Evolutionary conservation across 1,140 invertebrate species (phyloP).

Genomic region (Zaprionus vittiger): DNA sequence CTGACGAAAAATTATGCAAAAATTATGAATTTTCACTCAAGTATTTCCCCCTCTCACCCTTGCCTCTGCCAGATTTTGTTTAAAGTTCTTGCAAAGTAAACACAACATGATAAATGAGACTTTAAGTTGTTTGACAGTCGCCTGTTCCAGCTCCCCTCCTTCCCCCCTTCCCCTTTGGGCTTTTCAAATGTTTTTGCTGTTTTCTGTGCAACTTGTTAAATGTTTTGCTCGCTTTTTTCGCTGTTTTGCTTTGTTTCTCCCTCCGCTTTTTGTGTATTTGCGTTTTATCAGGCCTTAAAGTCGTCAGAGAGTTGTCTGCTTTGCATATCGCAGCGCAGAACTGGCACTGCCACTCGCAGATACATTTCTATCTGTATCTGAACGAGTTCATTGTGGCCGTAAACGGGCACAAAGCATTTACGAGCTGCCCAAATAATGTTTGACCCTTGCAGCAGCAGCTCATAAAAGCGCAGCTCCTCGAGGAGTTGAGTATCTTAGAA

Average conservation of each 20-base stretch:
- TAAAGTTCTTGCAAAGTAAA: constrained; percentile 58
- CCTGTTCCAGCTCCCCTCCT: background rate
- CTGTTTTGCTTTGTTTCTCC: constrained; percentile 18
- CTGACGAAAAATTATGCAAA: constrained; percentile 61
- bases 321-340: constrained; percentile 50
- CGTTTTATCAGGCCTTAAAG: constrained; percentile 69
- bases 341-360: constrained; percentile 21
- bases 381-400: constrained; percentile 5
- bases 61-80: constrained; percentile 21
- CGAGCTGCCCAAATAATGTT: background rate
- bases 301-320: constrained; percentile 61
- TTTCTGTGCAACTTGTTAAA: constrained; percentile 75
- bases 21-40: constrained; percentile 64
- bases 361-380: constrained; percentile 45
- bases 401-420: background rate
- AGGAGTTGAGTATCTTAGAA: background rate
- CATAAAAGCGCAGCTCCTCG: background rate
- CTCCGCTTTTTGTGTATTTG: constrained; percentile 21
- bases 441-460: constrained; percentile 3
- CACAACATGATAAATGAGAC: constrained; percentile 79
- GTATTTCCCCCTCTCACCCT: constrained; percentile 43
- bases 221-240: constrained; percentile 45
- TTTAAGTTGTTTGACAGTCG: constrained; percentile 81
- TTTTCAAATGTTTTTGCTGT: constrained; percentile 44
- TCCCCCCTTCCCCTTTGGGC: background rate